Evolutionary conservation across 1,140 invertebrate genomes (phyloP).

Genomic region (Zaprionus africanus): DNA sequence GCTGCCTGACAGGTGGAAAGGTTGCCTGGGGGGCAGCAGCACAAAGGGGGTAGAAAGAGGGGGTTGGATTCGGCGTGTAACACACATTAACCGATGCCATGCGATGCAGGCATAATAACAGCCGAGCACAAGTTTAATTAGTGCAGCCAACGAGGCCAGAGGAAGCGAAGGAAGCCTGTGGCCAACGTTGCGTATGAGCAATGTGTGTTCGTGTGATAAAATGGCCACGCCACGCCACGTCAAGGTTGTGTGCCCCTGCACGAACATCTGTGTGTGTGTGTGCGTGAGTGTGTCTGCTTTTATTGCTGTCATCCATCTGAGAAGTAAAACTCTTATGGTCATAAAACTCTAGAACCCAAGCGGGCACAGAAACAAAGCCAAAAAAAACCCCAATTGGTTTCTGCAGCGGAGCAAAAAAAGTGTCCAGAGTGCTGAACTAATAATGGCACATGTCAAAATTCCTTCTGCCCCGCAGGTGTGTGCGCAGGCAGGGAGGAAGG

Average conservation of each 20-base stretch:
- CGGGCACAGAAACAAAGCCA: constrained; percentile 61
- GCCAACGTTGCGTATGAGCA: constrained; percentile 81
- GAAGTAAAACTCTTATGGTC: constrained; percentile 80
- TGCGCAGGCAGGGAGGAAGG: not conserved
- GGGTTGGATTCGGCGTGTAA: constrained; percentile 57
- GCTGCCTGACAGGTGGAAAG: constrained; percentile 38
- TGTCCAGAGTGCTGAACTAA: constrained; percentile 81
- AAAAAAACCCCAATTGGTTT: constrained; percentile 47
- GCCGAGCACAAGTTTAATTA: constrained; percentile 80
- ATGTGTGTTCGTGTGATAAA: constrained; percentile 81
- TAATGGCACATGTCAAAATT: constrained; percentile 84
- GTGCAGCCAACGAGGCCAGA: constrained; percentile 74
- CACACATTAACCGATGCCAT: constrained; percentile 82
- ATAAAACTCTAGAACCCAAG: constrained; percentile 76
- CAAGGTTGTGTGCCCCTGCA: constrained; percentile 51
- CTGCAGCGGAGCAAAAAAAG: constrained; percentile 49
- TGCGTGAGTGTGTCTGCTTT: constrained; percentile 58
- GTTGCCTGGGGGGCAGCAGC: not conserved
- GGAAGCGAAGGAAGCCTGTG: constrained; percentile 59
- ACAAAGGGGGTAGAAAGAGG: not conserved
- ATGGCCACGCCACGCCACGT: constrained; percentile 48
- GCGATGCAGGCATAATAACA: constrained; percentile 82
- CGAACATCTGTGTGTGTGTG: constrained; percentile 22
- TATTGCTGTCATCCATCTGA: constrained; percentile 81
- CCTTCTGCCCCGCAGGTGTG: constrained; percentile 58